Base-by-base conservation (phyloP, 2,113 vertebrate genomes). In the Barbus barbus region DNA sequence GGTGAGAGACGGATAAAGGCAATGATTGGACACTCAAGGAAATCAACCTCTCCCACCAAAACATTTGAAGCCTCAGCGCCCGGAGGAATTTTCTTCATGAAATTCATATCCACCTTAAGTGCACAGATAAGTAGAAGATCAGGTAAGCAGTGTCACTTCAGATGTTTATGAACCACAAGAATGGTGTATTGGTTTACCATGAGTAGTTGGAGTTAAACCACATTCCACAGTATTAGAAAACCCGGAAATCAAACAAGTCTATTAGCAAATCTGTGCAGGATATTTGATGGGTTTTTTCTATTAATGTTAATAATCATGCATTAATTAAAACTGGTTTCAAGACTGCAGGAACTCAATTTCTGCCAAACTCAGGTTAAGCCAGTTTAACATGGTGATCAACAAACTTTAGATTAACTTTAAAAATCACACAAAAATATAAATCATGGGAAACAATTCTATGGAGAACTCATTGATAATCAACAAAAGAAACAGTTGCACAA, bases 31-130 rank as follows among this genome's bases (percentile, higher is more conserved):
- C 95, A 92, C 92, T 97, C 96, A 88, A 97, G 91, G 92, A 96
- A 96, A 88, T 96, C 93, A 82, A 97, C 96, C 91, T 97, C 96
- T 89, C 96, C 96, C 83, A 97, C 95, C 90, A 97, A 90, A n/a
- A 97, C 96, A 84, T 97, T 97, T 82, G 96, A 97, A 63, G 96
- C 96, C 91, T 97, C 96, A 1, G 96, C 96, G 83, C 96, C 96
- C 0, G 94, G 92, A 36, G 96, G 96, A 86, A 97, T 97, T 93
- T 97, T 97, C 92, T 92, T 96, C 96, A 97, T 97, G 90, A 97
- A 97, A 93, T 97, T 96, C 96, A 97, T 97, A 90, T 97, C 96
- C 88, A 97, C 96, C 96, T 97, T 91, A 90, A 86, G 73, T 41
- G 69, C 61, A 73, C 22, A 51, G n/a, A 44, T 7, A 75, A 51